A percentile compares a stretch with the other conserved stretches of the same genome.
Conservation (phyloP, 2,113 vertebrate species). For the Malurus alboscapulatus region DNA sequence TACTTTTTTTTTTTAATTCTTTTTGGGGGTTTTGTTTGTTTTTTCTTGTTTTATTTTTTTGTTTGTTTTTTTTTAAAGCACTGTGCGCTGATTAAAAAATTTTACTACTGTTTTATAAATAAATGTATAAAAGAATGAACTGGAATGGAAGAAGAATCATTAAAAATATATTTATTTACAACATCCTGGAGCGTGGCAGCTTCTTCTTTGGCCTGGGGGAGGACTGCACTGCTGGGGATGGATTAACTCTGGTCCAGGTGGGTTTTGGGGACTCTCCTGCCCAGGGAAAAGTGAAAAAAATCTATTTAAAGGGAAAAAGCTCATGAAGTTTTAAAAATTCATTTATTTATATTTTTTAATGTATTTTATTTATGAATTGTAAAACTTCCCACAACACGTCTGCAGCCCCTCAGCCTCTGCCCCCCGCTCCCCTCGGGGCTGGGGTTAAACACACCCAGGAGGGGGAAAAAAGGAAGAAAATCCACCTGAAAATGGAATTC, state of each 20-base stretch:
- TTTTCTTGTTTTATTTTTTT: neutral
- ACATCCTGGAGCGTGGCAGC: neutral
- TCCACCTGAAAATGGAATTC: conserved; percentile 21
- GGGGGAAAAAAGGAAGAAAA: neutral
- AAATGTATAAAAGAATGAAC: conserved; percentile 73
- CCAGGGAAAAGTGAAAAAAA: fast-evolving
- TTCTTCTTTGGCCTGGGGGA: neutral
- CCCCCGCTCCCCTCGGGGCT: fast-evolving
- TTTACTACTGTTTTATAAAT: conserved; percentile 76
- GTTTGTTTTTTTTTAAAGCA: conserved; percentile 51
- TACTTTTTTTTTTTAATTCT: neutral
- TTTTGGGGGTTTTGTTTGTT: conserved; percentile 23
- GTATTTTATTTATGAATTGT: no score
- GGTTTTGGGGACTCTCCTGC: neutral
- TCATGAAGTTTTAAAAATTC: no score
- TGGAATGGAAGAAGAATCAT: conserved; percentile 70
- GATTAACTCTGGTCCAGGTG: neutral
- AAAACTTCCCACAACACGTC: fast-evolving
- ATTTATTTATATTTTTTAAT: no score
- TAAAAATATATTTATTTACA: conserved; percentile 76
- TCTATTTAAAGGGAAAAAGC: fast-evolving
- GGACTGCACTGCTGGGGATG: neutral
- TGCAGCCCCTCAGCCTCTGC: neutral
- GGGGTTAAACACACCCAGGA: neutral
- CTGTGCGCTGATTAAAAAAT: conserved; percentile 67